These are phyloP conservation scores for Calephelis virginiensis DNA, from an alignment of 1,140 invertebrate species.

Conservation along the genomic window DNA sequence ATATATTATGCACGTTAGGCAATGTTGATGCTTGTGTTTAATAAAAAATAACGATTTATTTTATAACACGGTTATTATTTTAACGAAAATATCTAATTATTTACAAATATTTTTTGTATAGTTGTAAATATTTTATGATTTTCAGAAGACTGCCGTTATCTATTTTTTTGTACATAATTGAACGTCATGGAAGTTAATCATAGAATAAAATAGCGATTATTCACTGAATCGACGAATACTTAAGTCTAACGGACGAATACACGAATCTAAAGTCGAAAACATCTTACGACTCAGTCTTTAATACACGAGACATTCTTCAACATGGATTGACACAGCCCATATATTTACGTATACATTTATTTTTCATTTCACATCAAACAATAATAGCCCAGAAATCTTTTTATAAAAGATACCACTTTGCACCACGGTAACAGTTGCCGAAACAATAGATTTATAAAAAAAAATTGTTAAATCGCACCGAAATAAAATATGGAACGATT, in stretches of 20 bases:
- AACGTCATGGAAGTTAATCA: slow-evolving; percentile 36
- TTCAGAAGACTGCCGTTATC: slow-evolving; percentile 71
- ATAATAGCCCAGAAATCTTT: slow-evolving; percentile 68
- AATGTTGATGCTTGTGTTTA: slow-evolving; percentile 60
- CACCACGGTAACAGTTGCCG: slow-evolving; percentile 57
- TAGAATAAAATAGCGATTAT: slow-evolving; percentile 66
- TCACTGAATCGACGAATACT: slow-evolving; percentile 55
- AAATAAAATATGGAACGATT: slow-evolving; percentile 30
- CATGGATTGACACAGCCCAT: slow-evolving; percentile 65
- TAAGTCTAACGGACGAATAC: slow-evolving; percentile 35
- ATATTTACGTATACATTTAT: slow-evolving; percentile 57
- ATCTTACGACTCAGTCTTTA: slow-evolving; percentile 8
- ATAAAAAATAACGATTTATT: slow-evolving; percentile 50
- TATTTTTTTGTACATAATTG: slow-evolving; percentile 59
- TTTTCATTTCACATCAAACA: slow-evolving; percentile 48
- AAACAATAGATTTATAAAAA: slow-evolving; percentile 63
- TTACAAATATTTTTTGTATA: slow-evolving; percentile 68
- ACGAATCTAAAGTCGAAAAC: slow-evolving; percentile 27
- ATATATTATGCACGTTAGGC: slow-evolving; percentile 52
- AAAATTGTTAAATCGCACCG: slow-evolving; percentile 43
- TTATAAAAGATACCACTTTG: slow-evolving; percentile 44
- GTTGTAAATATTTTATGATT: slow-evolving; percentile 62
- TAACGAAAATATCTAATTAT: slow-evolving; percentile 56
- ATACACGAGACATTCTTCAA: slow-evolving; percentile 66
- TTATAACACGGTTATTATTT: slow-evolving; percentile 59